phyloP scores from a whole-genome alignment of 2,888 invertebrate species.

The Philaethria dido region DNA sequence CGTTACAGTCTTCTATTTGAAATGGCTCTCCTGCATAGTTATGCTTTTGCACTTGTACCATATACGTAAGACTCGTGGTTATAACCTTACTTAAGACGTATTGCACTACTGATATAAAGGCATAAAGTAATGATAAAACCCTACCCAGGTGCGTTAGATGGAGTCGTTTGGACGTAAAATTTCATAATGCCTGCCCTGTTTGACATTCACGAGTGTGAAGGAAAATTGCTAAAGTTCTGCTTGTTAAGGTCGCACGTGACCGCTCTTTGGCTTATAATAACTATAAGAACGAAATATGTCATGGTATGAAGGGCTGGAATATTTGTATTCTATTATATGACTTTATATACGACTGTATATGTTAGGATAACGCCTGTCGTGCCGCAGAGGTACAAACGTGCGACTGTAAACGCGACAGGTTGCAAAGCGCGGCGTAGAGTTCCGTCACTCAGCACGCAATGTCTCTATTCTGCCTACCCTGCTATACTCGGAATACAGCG shows the following conservation, averaged over 20 bases:
- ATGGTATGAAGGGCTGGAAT: not conserved
- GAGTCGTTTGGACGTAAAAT: slow-evolving; percentile 41
- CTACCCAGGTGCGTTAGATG: slow-evolving; percentile 30
- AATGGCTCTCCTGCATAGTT: too few relatives aligned
- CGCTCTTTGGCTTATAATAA: slow-evolving; percentile 39
- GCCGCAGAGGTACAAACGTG: too few relatives aligned
- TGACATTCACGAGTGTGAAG: slow-evolving; percentile 52
- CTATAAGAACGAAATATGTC: slow-evolving; percentile 16
- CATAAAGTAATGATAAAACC: slow-evolving; percentile 24
- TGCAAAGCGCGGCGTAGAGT: too few relatives aligned
- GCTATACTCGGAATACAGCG: too few relatives aligned
- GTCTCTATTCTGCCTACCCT: too few relatives aligned
- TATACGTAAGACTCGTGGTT: too few relatives aligned
- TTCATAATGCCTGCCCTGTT: slow-evolving; percentile 43
- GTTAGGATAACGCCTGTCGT: too few relatives aligned
- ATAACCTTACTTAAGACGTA: slow-evolving; percentile 13
- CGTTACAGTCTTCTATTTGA: too few relatives aligned
- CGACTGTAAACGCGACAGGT: too few relatives aligned
- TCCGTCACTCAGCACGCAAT: too few relatives aligned
- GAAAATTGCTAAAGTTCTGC: slow-evolving; percentile 59
- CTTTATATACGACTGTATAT: too few relatives aligned
- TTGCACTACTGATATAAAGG: slow-evolving; percentile 1
- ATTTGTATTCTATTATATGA: not conserved
- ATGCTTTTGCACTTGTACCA: too few relatives aligned
- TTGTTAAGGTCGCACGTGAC: slow-evolving; percentile 68